Evolutionary conservation across 2,797 vertebrate species (phyloP), one percentile per base, ranked within the genome.

Genomic region (Sebastes dallii): DNA sequence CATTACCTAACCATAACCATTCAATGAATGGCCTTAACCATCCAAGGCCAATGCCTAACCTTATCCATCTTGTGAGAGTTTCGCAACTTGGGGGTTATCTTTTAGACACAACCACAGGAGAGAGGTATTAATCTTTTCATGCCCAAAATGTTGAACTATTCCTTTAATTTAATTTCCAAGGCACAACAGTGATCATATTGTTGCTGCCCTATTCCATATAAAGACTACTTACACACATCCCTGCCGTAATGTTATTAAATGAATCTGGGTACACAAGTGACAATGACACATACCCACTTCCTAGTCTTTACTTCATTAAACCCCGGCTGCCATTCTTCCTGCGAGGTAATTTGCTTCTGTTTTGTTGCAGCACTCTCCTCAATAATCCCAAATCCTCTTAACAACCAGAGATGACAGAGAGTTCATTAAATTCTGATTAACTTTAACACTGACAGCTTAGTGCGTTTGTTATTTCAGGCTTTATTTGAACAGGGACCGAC

Each of bases 341-440:
- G 62, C n/a, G 1, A 81, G 50, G 56, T 86, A 73, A 89, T 89
- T 87, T 78, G 77, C 75, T 70, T 72, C 3, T 61, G 66, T 82
- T 85, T 78, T 87, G 75, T 82, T 82, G 27, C 12, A 34, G 30
- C 70, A 1, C 77, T 42, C 75, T 60, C 75, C 72, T 76, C 72
- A 86, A 58, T 88, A 86, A 86, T 83, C 89, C 86, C 65, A 84
- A 89, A 93, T 91, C 90, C 88, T 86, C 87, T 90, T 83, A 91
- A 84, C 76, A 87, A 83, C 68, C 77, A 54, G 34, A 65, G 72
- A 80, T 82, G 86, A 84, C 86, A 84, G 85, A 78, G 86, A 87
- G 86, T 89, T 92, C 86, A 92, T 94, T 92, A 94, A 91, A 90
- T 86, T 89, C 87, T 90, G 85, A 95, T 95, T 92, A 93, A 77